Percentiles rank a stretch among this genome's conserved stretches.
Evolutionary conservation across 2,113 vertebrate genomes (phyloP).

Genomic region (Gracilinanus agilis): DNA sequence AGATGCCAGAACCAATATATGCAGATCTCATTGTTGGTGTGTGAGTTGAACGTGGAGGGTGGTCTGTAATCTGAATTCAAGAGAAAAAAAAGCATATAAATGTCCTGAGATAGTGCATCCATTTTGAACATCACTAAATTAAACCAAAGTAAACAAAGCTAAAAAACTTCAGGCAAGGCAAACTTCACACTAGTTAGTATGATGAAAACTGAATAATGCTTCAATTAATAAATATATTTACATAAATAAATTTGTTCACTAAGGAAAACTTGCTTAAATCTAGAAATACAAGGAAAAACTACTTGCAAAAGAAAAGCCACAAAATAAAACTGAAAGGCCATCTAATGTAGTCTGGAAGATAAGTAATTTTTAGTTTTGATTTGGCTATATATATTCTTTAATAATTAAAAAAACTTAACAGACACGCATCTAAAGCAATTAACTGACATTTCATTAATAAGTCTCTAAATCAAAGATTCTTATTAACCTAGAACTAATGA

Average conservation of each 20-base stretch:
- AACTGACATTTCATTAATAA: neutral
- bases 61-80: slow-evolving; percentile 89
- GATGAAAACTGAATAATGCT: slow-evolving; percentile 42
- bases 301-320: slow-evolving; percentile 56
- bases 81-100: slow-evolving; percentile 67
- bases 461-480: neutral
- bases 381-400: slow-evolving; percentile 27
- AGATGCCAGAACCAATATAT: slow-evolving; percentile 91
- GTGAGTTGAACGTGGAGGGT: slow-evolving; percentile 88
- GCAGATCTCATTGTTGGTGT: slow-evolving; percentile 93
- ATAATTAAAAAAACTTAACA: slow-evolving; percentile 29
- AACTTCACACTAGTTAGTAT: neutral
- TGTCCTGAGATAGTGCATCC: slow-evolving; percentile 41
- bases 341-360: slow-evolving; percentile 5
- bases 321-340: slow-evolving; percentile 48
- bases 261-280: slow-evolving; percentile 54
- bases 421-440: neutral
- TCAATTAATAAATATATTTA: slow-evolving; percentile 32
- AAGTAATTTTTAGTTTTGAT: slow-evolving; percentile 51
- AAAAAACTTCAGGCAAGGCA: slow-evolving; percentile 23
- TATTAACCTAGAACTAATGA: neutral
- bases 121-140: slow-evolving; percentile 41
- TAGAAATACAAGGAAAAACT: slow-evolving; percentile 56
- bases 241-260: slow-evolving; percentile 47
- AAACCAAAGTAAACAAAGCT: slow-evolving; percentile 49